Evolutionary conservation across 2,797 vertebrate species (phyloP), one percentile per base, ranked within the genome.

Genomic region (Leucoraja ocellata): DNA sequence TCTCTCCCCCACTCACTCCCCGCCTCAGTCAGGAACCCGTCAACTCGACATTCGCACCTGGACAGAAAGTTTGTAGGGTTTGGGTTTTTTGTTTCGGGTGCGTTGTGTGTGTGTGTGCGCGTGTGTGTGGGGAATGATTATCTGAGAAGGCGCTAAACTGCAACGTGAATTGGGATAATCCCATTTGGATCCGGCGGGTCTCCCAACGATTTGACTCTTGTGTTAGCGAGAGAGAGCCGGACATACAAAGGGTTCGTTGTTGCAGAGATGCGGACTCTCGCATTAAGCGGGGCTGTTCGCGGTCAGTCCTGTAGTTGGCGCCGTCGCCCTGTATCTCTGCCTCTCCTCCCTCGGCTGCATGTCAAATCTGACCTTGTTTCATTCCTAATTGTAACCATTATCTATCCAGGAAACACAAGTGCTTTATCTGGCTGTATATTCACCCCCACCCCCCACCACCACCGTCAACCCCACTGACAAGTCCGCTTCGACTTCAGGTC

Each of bases 111-210:
- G 46, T 46, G 46, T 3, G 46, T 46, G 4, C 1, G 39, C 1
- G 39, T 46, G 39, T 46, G 39, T 46, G 39, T 1, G 2, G 39
- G 18, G 10, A 80, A 80, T 36, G 0, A 32, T 32, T 65, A 21
- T 68, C 68, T 39, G 14, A 8, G 39, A 84, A 86, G 63, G 81
- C 46, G 61, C 28, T 74, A 93, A 91, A 76, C 58, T 36, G 73
- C 11, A 93, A 93, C 95, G 95, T 93, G 65, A n/a, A 74, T 3
- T 94, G 93, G 94, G 93, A 94, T 96, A 96, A 96, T 96, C 95
- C 94, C 94, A 96, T 96, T 96, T 96, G 95, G 58, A 91, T 94
- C 94, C 95, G 94, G 94, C 93, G 94, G 94, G 94, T 94, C 93
- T 93, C 86, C 46, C 93, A 94, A 94, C 94, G 94, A 94, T 95